Percentiles rank a stretch among this genome's conserved stretches.
Conservation (phyloP, 2,797 vertebrate species). For the Uromys caudimaculatus region DNA sequence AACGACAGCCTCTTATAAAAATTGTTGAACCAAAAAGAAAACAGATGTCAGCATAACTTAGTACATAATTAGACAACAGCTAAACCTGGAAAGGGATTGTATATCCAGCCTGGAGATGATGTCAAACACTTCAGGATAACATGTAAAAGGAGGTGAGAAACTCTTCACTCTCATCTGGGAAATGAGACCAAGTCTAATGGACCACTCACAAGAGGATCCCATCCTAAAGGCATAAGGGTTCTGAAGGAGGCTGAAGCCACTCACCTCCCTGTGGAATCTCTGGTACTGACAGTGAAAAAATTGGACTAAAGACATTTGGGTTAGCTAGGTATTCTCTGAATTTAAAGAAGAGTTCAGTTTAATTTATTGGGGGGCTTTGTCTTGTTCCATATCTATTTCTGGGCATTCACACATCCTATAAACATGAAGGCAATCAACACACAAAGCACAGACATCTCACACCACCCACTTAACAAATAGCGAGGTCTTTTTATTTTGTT, state of each 20-base stretch:
- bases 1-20: background rate
- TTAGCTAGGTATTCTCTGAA: background rate
- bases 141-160: background rate
- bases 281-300: background rate
- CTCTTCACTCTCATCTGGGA: background rate
- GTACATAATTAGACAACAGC: constrained; percentile 52
- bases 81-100: background rate
- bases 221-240: background rate
- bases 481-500: background rate
- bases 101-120: background rate
- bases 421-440: background rate
- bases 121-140: background rate
- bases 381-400: constrained; percentile 14
- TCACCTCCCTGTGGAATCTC: background rate
- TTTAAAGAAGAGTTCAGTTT: background rate
- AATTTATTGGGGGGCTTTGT: background rate
- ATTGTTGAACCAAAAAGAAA: background rate
- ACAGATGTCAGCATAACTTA: background rate
- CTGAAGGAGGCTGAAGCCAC: background rate
- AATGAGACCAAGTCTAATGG: background rate
- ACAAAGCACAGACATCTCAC: background rate
- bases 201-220: background rate
- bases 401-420: background rate
- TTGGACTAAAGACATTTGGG: background rate
- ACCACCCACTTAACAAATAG: constrained; percentile 15